Conservation (phyloP, 2,797 vertebrate genomes). For the Periparus ater region DNA sequence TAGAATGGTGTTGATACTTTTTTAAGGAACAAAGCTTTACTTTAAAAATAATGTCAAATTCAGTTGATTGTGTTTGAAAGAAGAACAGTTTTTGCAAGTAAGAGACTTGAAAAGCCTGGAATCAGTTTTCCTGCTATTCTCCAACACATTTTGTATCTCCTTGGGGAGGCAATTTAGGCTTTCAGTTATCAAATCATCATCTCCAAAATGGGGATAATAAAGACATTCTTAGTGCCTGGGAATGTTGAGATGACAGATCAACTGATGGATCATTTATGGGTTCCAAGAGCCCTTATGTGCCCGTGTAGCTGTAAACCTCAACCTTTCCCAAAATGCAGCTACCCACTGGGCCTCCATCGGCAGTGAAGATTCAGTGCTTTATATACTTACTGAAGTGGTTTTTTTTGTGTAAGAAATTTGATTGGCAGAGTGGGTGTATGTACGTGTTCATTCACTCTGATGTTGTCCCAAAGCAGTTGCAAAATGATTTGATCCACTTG, state of each 20-base stretch:
- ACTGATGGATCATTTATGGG: conserved; percentile 4
- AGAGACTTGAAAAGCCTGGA: conserved; percentile 9
- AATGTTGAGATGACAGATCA: conserved; percentile 32
- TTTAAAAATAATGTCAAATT: conserved; percentile 37
- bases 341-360: not conserved
- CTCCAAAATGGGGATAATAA: conserved; percentile 23
- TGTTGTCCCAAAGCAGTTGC: not conserved
- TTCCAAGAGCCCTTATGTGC: not conserved
- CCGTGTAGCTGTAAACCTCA: not conserved
- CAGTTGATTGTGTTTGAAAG: conserved; percentile 8
- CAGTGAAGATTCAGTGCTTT: not conserved
- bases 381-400: not conserved
- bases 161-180: conserved; percentile 48
- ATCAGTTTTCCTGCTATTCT: conserved; percentile 29
- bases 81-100: not conserved
- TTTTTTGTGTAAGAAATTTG: not conserved
- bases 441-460: not conserved
- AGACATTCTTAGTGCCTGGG: not conserved
- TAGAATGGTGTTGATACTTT: not conserved
- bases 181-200: conserved; percentile 49
- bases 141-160: conserved; percentile 42
- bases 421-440: not conserved
- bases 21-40: conserved; percentile 1
- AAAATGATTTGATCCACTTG: not conserved
- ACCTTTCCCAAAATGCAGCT: not conserved